These are phyloP conservation scores for Lepetodrilus schrolli DNA, from an alignment of 2,888 invertebrate genomes.

Conservation along the genomic window DNA sequence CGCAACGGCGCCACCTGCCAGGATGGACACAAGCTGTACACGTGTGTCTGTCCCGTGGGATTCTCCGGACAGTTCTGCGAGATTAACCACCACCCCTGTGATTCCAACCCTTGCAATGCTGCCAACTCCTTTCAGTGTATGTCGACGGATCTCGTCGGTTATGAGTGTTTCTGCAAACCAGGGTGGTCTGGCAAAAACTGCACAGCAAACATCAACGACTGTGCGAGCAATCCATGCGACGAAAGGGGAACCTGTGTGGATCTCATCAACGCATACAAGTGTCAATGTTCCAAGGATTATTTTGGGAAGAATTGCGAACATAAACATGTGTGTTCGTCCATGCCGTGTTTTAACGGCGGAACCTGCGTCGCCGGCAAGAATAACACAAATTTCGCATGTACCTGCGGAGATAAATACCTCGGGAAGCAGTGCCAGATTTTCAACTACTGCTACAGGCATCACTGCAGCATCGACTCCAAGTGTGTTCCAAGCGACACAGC, in stretches of 20 bases:
- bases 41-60: slow-evolving; percentile 53
- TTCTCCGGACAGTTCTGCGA: slow-evolving; percentile 61
- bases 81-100: slow-evolving; percentile 50
- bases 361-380: slow-evolving; percentile 51
- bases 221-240: slow-evolving; percentile 53
- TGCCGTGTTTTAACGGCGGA: slow-evolving; percentile 68
- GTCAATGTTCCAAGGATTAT: slow-evolving; percentile 50
- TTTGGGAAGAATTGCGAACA: slow-evolving; percentile 61
- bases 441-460: slow-evolving; percentile 56
- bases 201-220: slow-evolving; percentile 50
- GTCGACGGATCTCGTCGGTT: slow-evolving; percentile 51
- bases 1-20: slow-evolving; percentile 54
- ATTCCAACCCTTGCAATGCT: slow-evolving; percentile 52
- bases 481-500: slow-evolving; percentile 51
- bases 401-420: slow-evolving; percentile 55
- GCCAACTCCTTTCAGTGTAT: slow-evolving; percentile 53
- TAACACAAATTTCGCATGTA: slow-evolving; percentile 56
- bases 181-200: slow-evolving; percentile 65
- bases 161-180: slow-evolving; percentile 57
- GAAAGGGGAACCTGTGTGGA: slow-evolving; percentile 54
- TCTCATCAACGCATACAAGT: slow-evolving; percentile 49
- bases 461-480: slow-evolving; percentile 61
- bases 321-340: slow-evolving; percentile 54
- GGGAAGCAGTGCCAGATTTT: slow-evolving; percentile 64
- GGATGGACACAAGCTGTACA: slow-evolving; percentile 56